Percentiles rank a stretch among this genome's conserved stretches.
These are phyloP conservation scores for Lucinisca nassula DNA, from an alignment of 2,888 invertebrate species.

Conservation along the genomic window DNA sequence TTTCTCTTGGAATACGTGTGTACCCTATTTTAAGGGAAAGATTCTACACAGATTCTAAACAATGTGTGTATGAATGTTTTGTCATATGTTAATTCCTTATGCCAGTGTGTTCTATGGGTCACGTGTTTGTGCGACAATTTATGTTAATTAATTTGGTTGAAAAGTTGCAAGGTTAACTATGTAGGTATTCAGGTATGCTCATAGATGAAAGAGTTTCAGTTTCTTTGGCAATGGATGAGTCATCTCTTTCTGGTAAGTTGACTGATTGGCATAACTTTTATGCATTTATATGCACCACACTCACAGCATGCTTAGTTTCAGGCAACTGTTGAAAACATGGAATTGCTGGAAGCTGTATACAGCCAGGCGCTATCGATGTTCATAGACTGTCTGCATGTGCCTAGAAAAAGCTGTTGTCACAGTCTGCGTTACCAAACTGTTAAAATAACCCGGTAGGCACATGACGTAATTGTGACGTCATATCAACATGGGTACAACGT, in stretches of 20 bases:
- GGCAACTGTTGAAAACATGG: too few relatives aligned
- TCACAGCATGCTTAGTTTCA: too few relatives aligned
- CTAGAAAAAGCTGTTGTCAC: too few relatives aligned
- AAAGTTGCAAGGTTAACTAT: not conserved
- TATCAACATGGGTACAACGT: too few relatives aligned
- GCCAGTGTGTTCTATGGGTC: not conserved
- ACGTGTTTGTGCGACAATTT: not conserved
- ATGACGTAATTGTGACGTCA: too few relatives aligned
- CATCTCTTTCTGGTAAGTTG: not conserved
- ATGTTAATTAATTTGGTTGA: not conserved
- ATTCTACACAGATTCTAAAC: slow-evolving; percentile 1
- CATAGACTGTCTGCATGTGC: too few relatives aligned
- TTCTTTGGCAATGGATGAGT: not conserved
- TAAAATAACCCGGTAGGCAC: too few relatives aligned
- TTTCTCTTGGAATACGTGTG: not conserved
- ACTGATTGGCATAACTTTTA: too few relatives aligned
- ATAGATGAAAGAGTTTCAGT: not conserved
- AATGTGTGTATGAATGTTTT: not conserved
- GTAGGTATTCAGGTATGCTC: not conserved
- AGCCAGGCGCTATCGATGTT: too few relatives aligned
- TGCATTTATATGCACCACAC: too few relatives aligned
- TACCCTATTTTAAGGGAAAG: not conserved
- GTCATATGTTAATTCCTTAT: not conserved
- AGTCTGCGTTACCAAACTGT: too few relatives aligned
- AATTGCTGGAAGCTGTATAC: too few relatives aligned